phyloP scores from a whole-genome alignment of 2,888 invertebrate species.

The Melikaiella ostensackeni region DNA sequence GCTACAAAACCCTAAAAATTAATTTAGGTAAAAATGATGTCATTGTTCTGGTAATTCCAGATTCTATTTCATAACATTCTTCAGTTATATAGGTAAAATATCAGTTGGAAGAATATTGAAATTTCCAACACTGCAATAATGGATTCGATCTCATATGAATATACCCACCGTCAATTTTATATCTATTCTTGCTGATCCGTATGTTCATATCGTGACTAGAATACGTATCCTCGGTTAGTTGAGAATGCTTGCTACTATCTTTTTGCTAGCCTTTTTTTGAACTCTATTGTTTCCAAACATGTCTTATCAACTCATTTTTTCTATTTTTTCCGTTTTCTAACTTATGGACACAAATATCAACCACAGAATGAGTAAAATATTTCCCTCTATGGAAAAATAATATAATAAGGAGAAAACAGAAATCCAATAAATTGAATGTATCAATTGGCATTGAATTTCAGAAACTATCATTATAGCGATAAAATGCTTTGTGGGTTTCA shows the following conservation, averaged over 20 bases:
- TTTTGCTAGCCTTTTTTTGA: neutral
- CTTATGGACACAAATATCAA: neutral
- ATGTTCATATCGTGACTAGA: conserved; percentile 30
- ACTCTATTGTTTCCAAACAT: conserved; percentile 9
- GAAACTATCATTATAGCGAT: neutral
- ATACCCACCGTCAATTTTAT: conserved; percentile 23
- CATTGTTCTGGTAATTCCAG: neutral
- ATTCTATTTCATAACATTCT: neutral
- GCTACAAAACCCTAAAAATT: no score
- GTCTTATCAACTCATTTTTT: conserved; percentile 2
- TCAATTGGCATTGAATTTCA: neutral
- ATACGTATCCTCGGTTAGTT: conserved; percentile 1
- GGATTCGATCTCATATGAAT: conserved; percentile 17
- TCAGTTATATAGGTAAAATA: conserved; percentile 21
- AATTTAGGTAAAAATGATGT: neutral
- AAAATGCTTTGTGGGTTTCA: neutral
- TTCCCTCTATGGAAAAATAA: neutral
- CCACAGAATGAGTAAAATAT: neutral
- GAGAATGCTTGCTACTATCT: conserved; percentile 1
- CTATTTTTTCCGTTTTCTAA: neutral
- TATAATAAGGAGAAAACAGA: neutral
- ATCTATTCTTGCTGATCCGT: conserved; percentile 18
- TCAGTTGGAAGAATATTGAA: neutral
- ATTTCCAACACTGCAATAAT: conserved; percentile 26
- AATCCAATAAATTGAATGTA: no score